phyloP scores from a whole-genome alignment of 2,113 vertebrate genomes.

The Oreocharis arfaki region DNA sequence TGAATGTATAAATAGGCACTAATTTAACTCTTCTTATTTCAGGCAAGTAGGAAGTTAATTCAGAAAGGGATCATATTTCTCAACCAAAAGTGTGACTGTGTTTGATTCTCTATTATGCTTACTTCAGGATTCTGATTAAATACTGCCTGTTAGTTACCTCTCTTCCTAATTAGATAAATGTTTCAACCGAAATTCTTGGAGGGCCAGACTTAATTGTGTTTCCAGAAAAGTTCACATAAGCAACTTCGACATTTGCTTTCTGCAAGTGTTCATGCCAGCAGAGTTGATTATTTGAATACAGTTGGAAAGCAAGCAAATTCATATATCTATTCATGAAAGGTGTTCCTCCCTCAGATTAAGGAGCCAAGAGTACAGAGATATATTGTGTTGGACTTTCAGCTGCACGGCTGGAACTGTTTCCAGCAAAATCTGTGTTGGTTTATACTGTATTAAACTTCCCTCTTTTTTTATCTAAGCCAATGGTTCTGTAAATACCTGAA shows the following conservation, averaged over 20 bases:
- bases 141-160: neutral
- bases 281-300: neutral
- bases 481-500: neutral
- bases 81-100: neutral
- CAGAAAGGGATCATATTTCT: neutral
- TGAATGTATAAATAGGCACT: neutral
- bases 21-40: neutral
- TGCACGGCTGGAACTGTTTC: neutral
- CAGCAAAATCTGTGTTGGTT: neutral
- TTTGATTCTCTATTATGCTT: neutral
- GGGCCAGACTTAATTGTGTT: neutral
- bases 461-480: neutral
- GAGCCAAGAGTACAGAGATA: neutral
- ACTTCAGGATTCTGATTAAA: neutral
- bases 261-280: neutral
- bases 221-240: neutral
- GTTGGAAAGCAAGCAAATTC: conserved; percentile 5
- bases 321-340: neutral
- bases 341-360: neutral
- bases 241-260: conserved; percentile 7
- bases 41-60: neutral
- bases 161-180: neutral
- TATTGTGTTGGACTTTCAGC: neutral
- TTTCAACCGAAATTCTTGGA: neutral
- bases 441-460: neutral